Percentiles rank a stretch among this genome's conserved stretches.
These are phyloP conservation scores for Lepilemur septentrionalis DNA, from an alignment of 2,797 vertebrate species.

Conservation along the genomic window DNA sequence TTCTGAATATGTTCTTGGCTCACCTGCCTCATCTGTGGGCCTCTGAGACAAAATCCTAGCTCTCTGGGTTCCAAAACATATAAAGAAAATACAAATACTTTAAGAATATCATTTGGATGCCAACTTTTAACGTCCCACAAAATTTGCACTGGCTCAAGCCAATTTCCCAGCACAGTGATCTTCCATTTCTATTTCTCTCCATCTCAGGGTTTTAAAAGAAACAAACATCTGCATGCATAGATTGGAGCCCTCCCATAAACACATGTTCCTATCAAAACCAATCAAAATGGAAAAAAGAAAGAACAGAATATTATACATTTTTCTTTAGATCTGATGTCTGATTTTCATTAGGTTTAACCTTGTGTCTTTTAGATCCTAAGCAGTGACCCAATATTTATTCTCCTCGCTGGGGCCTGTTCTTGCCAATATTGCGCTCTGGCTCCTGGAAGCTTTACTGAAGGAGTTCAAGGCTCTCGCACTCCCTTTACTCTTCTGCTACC, in stretches of 20 bases:
- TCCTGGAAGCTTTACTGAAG: conserved; percentile 47
- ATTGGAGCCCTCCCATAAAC: conserved; percentile 67
- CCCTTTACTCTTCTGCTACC: conserved; percentile 42
- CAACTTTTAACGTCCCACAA: conserved; percentile 63
- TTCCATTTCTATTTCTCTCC: conserved; percentile 49
- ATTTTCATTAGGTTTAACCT: conserved; percentile 77
- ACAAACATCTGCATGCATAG: conserved; percentile 67
- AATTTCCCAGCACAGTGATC: conserved; percentile 62
- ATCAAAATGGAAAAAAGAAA: conserved; percentile 73
- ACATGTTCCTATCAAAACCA: conserved; percentile 79
- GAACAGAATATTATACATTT: conserved; percentile 62
- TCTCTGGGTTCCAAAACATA: conserved; percentile 42
- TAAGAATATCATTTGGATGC: conserved; percentile 47
- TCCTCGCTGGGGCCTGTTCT: conserved; percentile 55
- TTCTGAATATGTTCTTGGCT: conserved; percentile 60
- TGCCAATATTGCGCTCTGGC: conserved; percentile 58
- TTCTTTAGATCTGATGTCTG: conserved; percentile 72
- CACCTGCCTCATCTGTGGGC: not conserved
- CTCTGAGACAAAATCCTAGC: conserved; percentile 27
- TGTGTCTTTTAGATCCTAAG: conserved; percentile 73
- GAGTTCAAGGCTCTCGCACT: conserved; percentile 40
- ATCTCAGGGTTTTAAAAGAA: conserved; percentile 64
- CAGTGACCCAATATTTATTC: conserved; percentile 75
- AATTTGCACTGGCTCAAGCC: conserved; percentile 67
- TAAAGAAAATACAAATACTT: conserved; percentile 41